A percentile compares a stretch with the other conserved stretches of the same genome.
These are phyloP conservation scores for Sinocyclocheilus anophthalmus DNA, from an alignment of 2,113 vertebrate species.

Conservation along the genomic window DNA sequence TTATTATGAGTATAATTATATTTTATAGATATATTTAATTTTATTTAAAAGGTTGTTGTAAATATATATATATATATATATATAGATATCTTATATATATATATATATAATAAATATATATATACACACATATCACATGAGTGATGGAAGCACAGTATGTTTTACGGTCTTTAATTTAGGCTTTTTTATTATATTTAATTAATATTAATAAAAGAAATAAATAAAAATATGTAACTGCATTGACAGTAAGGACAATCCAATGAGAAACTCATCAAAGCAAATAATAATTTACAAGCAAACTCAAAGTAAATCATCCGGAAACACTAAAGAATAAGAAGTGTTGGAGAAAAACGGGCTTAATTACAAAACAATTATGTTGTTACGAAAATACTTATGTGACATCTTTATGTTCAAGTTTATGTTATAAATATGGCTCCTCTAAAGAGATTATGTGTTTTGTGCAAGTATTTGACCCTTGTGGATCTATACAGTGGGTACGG, in stretches of 20 bases:
- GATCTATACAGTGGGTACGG: too few species aligned
- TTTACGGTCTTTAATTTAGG: background rate
- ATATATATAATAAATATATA: too few species aligned
- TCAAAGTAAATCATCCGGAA: background rate
- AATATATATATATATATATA: too few species aligned
- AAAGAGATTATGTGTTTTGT: background rate
- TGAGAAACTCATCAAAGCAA: background rate
- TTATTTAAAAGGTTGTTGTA: too few species aligned
- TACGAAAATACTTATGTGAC: background rate
- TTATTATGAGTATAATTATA: too few species aligned
- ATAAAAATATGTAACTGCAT: background rate
- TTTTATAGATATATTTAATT: background rate
- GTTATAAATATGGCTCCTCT: background rate
- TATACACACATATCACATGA: too few species aligned
- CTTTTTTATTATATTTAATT: background rate
- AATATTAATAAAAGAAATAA: background rate
- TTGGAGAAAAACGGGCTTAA: background rate
- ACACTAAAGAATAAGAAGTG: background rate
- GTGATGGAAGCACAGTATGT: background rate
- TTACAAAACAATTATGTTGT: conserved; percentile 6
- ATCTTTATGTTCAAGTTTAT: background rate
- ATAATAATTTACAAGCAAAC: conserved; percentile 10
- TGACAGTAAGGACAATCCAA: background rate
- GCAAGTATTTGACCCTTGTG: too few species aligned
- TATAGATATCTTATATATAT: too few species aligned